Evolutionary conservation across 2,113 vertebrate species (phyloP).

Genomic region (Aix galericulata): DNA sequence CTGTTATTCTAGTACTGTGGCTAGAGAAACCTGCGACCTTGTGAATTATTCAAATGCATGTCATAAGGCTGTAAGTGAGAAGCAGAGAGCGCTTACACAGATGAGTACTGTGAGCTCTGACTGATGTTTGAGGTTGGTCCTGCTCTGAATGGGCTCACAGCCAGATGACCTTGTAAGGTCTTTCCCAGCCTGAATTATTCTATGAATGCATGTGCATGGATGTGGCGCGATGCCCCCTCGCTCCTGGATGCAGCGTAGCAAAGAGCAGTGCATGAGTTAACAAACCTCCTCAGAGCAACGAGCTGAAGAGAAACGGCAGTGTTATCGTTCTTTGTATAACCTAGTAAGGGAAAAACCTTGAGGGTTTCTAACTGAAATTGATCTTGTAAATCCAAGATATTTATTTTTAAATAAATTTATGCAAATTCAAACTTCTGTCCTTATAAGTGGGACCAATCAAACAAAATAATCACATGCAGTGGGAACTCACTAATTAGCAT

Average conservation of each 20-base stretch:
- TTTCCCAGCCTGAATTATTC: constrained; percentile 21
- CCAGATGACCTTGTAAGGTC: constrained; percentile 37
- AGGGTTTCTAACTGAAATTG: neutral
- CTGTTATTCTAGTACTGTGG: neutral
- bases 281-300: neutral
- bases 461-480: neutral
- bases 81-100: neutral
- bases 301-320: neutral
- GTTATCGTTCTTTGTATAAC: neutral
- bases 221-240: neutral
- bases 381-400: neutral
- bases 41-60: constrained; percentile 51
- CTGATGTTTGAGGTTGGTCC: neutral
- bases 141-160: constrained; percentile 22
- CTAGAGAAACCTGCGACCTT: constrained; percentile 30
- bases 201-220: neutral
- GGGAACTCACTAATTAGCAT: neutral
- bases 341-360: neutral
- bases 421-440: neutral
- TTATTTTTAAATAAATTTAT: neutral
- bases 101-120: neutral
- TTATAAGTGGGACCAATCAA: neutral
- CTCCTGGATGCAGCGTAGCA: neutral
- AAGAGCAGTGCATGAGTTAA: neutral
- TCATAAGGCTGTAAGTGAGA: neutral